These are phyloP conservation scores for Pterostichus madidus DNA, from an alignment of 2,888 invertebrate genomes.

Conservation along the genomic window DNA sequence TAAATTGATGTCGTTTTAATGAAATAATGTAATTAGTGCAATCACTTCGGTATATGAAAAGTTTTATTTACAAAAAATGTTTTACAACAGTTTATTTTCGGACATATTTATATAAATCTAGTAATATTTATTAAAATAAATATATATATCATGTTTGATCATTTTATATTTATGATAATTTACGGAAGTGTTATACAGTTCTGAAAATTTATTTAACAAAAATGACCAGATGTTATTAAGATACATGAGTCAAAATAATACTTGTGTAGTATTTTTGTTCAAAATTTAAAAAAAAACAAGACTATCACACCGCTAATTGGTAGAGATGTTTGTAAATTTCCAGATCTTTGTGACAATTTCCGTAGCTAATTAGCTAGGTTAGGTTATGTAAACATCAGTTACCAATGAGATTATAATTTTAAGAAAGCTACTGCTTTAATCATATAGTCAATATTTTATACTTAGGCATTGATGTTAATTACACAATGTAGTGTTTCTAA, in stretches of 20 bases:
- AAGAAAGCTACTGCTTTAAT: conserved; percentile 46
- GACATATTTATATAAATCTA: conserved; percentile 32
- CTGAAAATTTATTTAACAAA: neutral
- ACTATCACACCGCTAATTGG: too few relatives aligned
- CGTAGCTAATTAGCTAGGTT: neutral
- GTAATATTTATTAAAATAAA: conserved; percentile 22
- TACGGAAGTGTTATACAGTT: neutral
- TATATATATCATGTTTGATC: neutral
- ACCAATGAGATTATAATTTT: conserved; percentile 44
- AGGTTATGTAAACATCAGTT: conserved; percentile 18
- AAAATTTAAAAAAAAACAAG: too few relatives aligned
- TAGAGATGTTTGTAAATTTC: neutral
- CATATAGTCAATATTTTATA: conserved; percentile 54
- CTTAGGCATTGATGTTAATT: conserved; percentile 41
- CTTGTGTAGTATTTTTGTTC: too few relatives aligned
- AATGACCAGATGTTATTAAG: too few relatives aligned
- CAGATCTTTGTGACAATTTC: neutral
- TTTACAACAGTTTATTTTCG: conserved; percentile 41
- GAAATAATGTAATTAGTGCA: conserved; percentile 27
- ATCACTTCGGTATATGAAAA: conserved; percentile 55
- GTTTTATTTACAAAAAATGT: conserved; percentile 25
- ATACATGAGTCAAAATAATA: too few relatives aligned
- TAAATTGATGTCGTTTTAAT: neutral
- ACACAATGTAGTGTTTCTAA: conserved; percentile 46
- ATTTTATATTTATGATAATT: neutral